These are phyloP conservation scores for Danio choprae DNA, from an alignment of 2,797 vertebrate species.

Conservation along the genomic window DNA sequence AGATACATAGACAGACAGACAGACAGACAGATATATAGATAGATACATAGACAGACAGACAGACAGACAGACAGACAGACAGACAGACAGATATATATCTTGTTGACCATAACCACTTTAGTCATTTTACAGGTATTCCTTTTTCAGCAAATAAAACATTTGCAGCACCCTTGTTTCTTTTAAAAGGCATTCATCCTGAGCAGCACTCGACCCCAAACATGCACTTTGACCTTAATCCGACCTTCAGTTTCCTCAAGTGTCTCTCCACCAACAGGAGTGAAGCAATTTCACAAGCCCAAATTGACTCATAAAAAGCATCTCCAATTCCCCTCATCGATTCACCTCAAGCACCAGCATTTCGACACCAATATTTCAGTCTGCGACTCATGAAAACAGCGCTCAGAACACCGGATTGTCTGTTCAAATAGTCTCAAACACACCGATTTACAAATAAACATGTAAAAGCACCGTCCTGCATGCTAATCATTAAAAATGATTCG, in stretches of 20 bases:
- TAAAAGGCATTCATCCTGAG: not conserved
- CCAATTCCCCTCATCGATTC: not conserved
- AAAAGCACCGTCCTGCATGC: not conserved
- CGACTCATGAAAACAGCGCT: not conserved
- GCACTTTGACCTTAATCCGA: not conserved
- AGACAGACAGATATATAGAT: too few relatives aligned
- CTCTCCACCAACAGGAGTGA: not conserved
- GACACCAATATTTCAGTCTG: not conserved
- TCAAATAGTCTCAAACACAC: not conserved
- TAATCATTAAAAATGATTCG: not conserved
- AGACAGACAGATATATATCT: not conserved
- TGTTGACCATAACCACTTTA: not conserved
- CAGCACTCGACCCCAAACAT: not conserved
- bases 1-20: too few relatives aligned
- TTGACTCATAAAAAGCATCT: not conserved
- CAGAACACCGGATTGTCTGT: not conserved
- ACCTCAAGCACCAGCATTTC: not conserved
- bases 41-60: too few relatives aligned
- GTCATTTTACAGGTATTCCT: not conserved
- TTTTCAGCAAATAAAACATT: not conserved
- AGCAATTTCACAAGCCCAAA: slow-evolving; percentile 2
- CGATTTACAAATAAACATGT: not conserved
- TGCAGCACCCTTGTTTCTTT: not conserved
- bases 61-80: too few relatives aligned
- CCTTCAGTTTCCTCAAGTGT: slow-evolving; percentile 15